Base-by-base conservation (phyloP, 53 echinoderm and acorn worm genomes). In the Crossaster papposus region DNA sequence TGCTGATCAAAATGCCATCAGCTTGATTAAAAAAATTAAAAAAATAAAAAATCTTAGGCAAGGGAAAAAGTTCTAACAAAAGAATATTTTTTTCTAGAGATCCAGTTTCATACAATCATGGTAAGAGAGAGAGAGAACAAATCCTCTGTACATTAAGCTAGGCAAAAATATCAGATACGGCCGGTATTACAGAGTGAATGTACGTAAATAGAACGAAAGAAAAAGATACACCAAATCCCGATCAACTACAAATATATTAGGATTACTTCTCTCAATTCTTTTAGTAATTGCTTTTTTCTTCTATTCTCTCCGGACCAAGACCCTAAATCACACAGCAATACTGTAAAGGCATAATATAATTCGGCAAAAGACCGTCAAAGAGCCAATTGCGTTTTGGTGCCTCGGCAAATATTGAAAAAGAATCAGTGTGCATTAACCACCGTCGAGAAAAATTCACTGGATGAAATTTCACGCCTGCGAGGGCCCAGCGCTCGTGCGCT, bases 391-490 rank as follows among this genome's bases (percentile, higher is more conserved):
- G 58, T 58, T 58, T 58, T 58, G 7, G 58, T 11, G 22, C 28
- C 24, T 10, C 20, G 28, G 24, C n/a, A 68, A 28, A n/a, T 18
- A 26, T 20, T 68, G 6, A 58, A 64, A 68, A 26, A 28, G 24
- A 35, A 18, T 14, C 30, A 13, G 2, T 73, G 74, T 13, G 11
- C 70, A 70, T 34, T 36, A 33, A 73, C 74, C 35, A 35, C 1
- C 1, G 74, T 36, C 74, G 35, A 35, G 34, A 36, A 73, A 35
- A 73, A 73, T 71, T 85, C 72, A 30, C 85, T 30, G 36, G 85
- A 85, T 85, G 85, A 73, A 85, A 85, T 85, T 85, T 73, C 85
- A 85, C 85, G 72, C 73, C 85, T 52, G 2, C 3, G 6, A 64
- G 2, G 14, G 26, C 30, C 83, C 17, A 44, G 17, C 36, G 36